Base-by-base conservation (phyloP, 2,888 invertebrate species). In the Criorhina ranunculi region DNA sequence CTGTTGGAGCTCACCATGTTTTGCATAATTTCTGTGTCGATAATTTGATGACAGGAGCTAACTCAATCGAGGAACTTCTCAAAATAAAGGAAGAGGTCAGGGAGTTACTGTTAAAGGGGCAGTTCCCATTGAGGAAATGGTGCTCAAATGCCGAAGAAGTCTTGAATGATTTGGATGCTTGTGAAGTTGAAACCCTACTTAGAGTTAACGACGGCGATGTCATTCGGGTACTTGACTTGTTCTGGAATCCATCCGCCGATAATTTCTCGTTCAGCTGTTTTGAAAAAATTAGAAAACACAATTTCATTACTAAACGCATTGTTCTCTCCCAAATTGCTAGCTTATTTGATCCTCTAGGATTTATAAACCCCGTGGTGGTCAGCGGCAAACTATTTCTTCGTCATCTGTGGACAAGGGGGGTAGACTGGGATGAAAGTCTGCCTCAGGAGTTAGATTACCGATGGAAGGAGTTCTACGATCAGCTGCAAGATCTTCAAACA, bases 361-460 rank as follows among this genome's bases (percentile, higher is more conserved):
- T 67, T 17, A 67, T 67, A 8, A 67, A 42, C 44, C 53, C 42
- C 2, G 31, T 53, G 11, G n/a, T n/a, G n/a, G n/a, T n/a, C n/a
- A n/a, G n/a, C n/a, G n/a, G n/a, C n/a, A n/a, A n/a, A n/a, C 51
- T 85, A 37, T 55, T 86, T 4, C 67, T 86, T 9, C 82, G 86
- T 29, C 46, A 82, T 8, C n/a, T 78, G 1, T 85, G 81, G 85
- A 24, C 37, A 19, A 17, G 17, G 0, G 42, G 62, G 12, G 12
- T 57, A 33, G 46, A 69, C 33, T 87, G 80, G 80, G 83, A 86
- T 42, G 80, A 78, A 40, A 42, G 57, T 12, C 8, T 83, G 8
- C 83, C 86, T 5, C 53, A 59, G 42, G n/a, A 46, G 4, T 11
- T 64, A 0, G 57, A 67, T 6, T 19, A 46, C n/a, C n/a, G n/a